Evolutionary conservation across 1,140 invertebrate genomes (phyloP), one percentile per base, ranked within the genome.

Genomic region (Vanessa tameamea): DNA sequence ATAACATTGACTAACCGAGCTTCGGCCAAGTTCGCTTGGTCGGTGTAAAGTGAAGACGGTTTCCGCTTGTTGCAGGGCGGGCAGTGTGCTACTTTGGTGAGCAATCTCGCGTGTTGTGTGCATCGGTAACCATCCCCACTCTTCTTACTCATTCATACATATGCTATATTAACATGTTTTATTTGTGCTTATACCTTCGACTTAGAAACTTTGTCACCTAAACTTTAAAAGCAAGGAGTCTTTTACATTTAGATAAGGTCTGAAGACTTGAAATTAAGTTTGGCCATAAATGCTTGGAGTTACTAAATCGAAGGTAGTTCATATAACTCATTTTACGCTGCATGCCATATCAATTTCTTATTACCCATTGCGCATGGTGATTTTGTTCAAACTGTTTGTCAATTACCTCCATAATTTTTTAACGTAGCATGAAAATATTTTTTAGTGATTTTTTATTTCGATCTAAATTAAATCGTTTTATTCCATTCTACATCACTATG

Each of bases 31-130:
- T 6, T 55, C 69, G 70, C 78, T 71, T 75, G 76, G 74, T 74
- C 59, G 77, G 80, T 75, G 85, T 63, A 87, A 86, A 88, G 95
- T 96, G 94, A 95, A 95, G 95, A 95, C 96, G 94, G 94, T 96
- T 95, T 95, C 80, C 83, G 90, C 89, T 92, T 92, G 90, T 92
- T 92, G 87, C 90, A 92, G 90, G 90, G 90, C 84, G 89, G 88
- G 82, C 88, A 92, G 88, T 97, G 96, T 95, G 96, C 95, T 95
- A 96, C 96, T 96, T 95, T 96, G 96, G 96, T 96, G 96, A 97
- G 96, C 96, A 96, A 96, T 96, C 95, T 95, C 95, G 96, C 96
- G 96, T 96, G 95, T 96, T 96, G 96, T 97, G 96, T 96, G 96
- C 96, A 96, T 96, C 96, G 96, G 96, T 97, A 97, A 96, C 93